Evolutionary conservation across 1,140 invertebrate genomes (phyloP), one percentile per base, ranked within the genome.

Genomic region (Pollicipes pollicipes): DNA sequence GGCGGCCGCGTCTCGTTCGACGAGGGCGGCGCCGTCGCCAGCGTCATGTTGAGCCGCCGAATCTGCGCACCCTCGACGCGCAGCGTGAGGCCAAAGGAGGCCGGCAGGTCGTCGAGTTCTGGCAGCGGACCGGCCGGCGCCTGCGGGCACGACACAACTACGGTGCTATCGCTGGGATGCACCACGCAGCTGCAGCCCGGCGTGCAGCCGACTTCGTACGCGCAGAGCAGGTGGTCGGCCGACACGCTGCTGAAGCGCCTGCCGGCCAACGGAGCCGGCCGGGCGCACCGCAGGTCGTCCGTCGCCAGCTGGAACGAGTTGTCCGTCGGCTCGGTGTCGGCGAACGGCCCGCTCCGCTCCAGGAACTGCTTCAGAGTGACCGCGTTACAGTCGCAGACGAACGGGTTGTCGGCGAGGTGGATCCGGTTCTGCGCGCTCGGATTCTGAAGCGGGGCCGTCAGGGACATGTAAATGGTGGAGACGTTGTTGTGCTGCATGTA

Each of bases 351-450:
- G 67, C 81, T 79, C 2, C 83, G 69, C 72, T 84, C 77, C 16
- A 84, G 74, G 45, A 89, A 83, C 27, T 79, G 72, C 66, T 85
- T 81, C 1, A 85, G 32, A 10, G 13, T 24, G 8, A 58, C 21
- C 2, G 45, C 24, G 0, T 75, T 16, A 74, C 89, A 91, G 73
- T 88, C 84, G 74, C 89, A 90, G 8, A 75, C 68, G 30, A 90
- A 75, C 0, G 87, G 88, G 79, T 90, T 90, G 58, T 84, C 77
- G 72, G 70, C 77, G 30, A 75, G 32, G 0, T 72, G 72, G 26
- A 79, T 70, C 68, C 76, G 71, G 17, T 78, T 68, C 1, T 31
- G 69, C 37, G 76, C 68, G 10, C n/a, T n/a, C n/a, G n/a, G n/a
- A 70, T 24, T 64, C 72, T 73, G 0, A 76, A 30, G 24, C 70